Conservation (phyloP, 2,797 vertebrate genomes). For the Tokudaia tokunoshimensis region DNA sequence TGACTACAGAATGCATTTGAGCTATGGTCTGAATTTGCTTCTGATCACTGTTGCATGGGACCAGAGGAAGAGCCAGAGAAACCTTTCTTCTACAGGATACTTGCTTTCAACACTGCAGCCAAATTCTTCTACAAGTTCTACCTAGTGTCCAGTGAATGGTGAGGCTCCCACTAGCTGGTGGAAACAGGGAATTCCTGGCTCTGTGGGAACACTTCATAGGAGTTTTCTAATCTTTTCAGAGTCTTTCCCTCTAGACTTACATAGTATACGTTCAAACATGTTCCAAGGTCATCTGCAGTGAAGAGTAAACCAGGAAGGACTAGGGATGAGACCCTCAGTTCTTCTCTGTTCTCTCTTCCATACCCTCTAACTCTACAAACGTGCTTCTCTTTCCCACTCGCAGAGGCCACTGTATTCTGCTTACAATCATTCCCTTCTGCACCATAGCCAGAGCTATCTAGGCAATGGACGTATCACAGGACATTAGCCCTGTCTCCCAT, state of each 20-base stretch:
- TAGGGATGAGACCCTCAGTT: neutral
- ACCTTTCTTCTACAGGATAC: neutral
- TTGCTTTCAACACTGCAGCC: neutral
- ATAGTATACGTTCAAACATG: neutral
- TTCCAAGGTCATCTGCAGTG: neutral
- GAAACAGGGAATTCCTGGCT: neutral
- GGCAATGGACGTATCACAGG: neutral
- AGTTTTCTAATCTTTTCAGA: constrained; percentile 11
- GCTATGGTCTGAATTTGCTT: neutral
- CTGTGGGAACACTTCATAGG: neutral
- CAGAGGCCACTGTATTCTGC: neutral
- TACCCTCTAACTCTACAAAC: neutral
- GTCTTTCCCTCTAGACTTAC: neutral
- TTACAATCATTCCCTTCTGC: neutral
- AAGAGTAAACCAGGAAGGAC: neutral
- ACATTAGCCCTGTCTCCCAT: neutral
- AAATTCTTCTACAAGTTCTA: neutral
- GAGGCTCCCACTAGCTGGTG: neutral
- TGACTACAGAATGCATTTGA: neutral
- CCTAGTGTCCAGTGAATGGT: neutral
- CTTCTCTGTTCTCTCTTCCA: neutral
- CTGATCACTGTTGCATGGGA: neutral
- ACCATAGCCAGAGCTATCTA: neutral
- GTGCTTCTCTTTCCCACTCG: neutral
- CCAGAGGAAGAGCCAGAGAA: neutral